Percentiles rank a stretch among this genome's conserved stretches.
Evolutionary conservation across 2,797 vertebrate species (phyloP).

Genomic region (Oreochromis mossambicus): DNA sequence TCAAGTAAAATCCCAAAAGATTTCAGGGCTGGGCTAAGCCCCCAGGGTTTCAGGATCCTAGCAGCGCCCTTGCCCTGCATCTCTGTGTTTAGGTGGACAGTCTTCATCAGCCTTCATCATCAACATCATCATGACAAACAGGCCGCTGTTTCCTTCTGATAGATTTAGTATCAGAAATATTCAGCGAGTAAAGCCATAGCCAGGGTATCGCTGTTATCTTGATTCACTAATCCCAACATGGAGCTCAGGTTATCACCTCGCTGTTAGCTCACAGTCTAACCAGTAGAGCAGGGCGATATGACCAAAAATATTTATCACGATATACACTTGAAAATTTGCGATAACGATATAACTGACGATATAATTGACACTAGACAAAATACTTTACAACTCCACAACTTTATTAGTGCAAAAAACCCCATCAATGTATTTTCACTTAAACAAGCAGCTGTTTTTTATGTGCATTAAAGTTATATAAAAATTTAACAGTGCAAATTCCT

Average conservation of each 20-base stretch:
- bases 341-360: too few relatives aligned
- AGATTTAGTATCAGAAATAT: neutral
- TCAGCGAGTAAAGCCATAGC: neutral
- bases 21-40: neutral
- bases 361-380: too few relatives aligned
- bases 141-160: neutral
- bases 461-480: too few relatives aligned
- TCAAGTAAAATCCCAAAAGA: neutral
- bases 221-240: neutral
- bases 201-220: neutral
- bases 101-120: neutral
- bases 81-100: neutral
- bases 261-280: neutral
- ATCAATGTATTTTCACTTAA: too few relatives aligned
- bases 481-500: too few relatives aligned
- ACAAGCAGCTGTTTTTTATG: too few relatives aligned
- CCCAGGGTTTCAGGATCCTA: neutral
- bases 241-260: neutral
- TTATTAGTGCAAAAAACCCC: too few relatives aligned
- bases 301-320: too few relatives aligned
- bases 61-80: neutral
- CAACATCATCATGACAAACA: neutral
- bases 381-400: too few relatives aligned
- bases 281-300: neutral
- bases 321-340: too few relatives aligned